These are phyloP conservation scores for Ganaspis sp. DNA, from an alignment of 1,140 invertebrate genomes.

Conservation along the genomic window DNA sequence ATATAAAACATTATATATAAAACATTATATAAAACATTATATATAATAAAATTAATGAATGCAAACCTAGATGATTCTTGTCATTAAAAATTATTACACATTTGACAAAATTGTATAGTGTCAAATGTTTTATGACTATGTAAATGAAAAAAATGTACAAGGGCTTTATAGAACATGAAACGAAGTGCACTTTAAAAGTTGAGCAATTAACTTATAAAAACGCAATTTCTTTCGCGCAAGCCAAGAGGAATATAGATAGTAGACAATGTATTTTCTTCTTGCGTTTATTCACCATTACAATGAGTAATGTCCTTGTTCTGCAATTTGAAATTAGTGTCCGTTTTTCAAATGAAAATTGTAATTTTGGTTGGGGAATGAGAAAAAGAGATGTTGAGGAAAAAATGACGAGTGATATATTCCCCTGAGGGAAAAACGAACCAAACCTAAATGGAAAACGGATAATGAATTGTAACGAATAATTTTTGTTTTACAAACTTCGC, in stretches of 20 bases:
- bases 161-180: slow-evolving; percentile 8
- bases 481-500: background rate
- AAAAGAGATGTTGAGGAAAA: background rate
- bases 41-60: background rate
- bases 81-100: background rate
- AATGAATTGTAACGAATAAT: slow-evolving; percentile 1
- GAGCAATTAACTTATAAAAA: slow-evolving; percentile 19
- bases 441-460: background rate
- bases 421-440: background rate
- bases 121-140: background rate
- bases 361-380: background rate
- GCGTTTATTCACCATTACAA: background rate
- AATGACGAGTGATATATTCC: background rate
- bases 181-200: background rate
- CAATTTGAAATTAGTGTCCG: background rate
- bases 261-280: background rate
- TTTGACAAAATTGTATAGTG: background rate
- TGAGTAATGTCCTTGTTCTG: slow-evolving; percentile 2
- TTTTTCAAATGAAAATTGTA: slow-evolving; percentile 4
- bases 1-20: no score
- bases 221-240: background rate
- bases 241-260: background rate
- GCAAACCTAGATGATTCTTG: background rate
- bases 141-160: background rate
- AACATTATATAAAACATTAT: background rate